Base-by-base conservation (phyloP, 30 jellyfish, hydroid and myxozoan species). In the Aurelia sp. region DNA sequence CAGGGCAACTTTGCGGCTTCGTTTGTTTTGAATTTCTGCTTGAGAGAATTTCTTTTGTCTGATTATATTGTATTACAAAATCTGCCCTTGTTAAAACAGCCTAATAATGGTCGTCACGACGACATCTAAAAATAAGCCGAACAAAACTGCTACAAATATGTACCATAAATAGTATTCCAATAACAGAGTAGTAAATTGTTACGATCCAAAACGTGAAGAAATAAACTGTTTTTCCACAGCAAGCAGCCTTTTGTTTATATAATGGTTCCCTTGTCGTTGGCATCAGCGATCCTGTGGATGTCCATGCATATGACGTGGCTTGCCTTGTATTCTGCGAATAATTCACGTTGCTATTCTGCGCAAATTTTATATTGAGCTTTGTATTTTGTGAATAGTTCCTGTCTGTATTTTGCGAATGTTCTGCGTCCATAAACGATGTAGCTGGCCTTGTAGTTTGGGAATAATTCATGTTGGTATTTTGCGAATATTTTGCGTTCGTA, bases 121-220 rank as follows among this genome's bases (percentile, higher is more conserved):
- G 72, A 67, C 93, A 81, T 63, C 90, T 72, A 31, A 63, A 59
- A 8, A 89, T 12, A 60, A 81, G n/a, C 78, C 85, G 44, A 27
- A 60, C 61, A 63, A 72, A 44, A 59, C 60, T 72, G 50, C 89
- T 80, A 55, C 88, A 70, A 40, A 91, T 20, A 52, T 82, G 74
- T 13, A 91, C 60, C 66, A 91, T 47, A 48, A 91, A 79, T 57
- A 86, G 66, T 16, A 85, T 19, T 3, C 94, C 98, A 64, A 91
- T 53, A 41, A 86, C 41, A 18, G 91, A 63, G 41, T 91, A 91
- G 81, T 91, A 91, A 24, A 83, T n/a, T 1, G 94, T 91, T 17
- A 91, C 89, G 1, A 91, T 71, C 72, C 96, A 73, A 58, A 91
- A 91, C 13, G 98, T 84, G 64, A 85, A 63, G 64, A 70, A 68